Evolutionary conservation across 37 sponge, comb jelly and placozoan species (phyloP).

Genomic region (Axinella damicornis): DNA sequence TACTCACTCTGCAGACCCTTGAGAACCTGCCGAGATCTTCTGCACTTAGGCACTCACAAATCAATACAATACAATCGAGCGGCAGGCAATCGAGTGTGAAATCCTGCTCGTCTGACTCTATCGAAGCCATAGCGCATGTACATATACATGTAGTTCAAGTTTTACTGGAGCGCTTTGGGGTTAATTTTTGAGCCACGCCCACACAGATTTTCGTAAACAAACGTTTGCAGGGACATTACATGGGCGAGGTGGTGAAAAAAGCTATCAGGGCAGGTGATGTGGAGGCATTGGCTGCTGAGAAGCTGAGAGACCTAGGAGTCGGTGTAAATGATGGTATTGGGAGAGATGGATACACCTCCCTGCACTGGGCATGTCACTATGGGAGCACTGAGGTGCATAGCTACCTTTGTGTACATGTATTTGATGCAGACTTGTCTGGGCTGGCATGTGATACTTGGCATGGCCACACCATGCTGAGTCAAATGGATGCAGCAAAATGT

Average conservation of each 20-base stretch:
- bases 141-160: neutral
- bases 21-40: slow-evolving; percentile 50
- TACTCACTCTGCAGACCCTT: slow-evolving; percentile 50
- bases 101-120: neutral
- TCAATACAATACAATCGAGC: slow-evolving; percentile 60
- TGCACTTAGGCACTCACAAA: slow-evolving; percentile 59
- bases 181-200: neutral
- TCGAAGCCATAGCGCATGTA: neutral
- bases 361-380: slow-evolving; percentile 80
- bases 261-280: slow-evolving; percentile 38
- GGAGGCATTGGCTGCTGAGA: slow-evolving; percentile 19
- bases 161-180: neutral
- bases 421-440: too few species aligned
- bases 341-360: slow-evolving; percentile 44
- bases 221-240: neutral
- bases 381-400: slow-evolving; percentile 49
- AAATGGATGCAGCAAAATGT: too few species aligned
- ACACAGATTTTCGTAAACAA: neutral
- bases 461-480: too few species aligned
- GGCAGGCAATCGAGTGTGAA: slow-evolving; percentile 50
- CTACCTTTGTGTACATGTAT: neutral
- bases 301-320: slow-evolving; percentile 8
- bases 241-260: slow-evolving; percentile 13
- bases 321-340: slow-evolving; percentile 36
- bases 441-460: too few species aligned